Conservation (phyloP, 2,113 vertebrate species). For the Aix galericulata region DNA sequence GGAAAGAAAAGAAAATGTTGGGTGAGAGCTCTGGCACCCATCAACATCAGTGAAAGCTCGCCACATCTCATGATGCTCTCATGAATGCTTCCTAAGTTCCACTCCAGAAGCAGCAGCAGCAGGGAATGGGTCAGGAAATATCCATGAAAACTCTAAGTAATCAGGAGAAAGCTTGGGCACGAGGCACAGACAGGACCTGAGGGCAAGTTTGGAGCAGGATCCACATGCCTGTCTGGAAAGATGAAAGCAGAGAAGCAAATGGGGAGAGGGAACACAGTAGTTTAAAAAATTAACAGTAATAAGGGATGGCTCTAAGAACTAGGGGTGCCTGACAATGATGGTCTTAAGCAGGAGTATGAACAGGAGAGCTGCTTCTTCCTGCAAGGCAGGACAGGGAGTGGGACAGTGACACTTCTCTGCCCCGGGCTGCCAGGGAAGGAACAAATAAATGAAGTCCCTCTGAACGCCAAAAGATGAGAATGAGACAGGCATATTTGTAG, state of each 20-base stretch:
- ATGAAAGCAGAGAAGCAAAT: background rate
- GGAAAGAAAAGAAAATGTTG: background rate
- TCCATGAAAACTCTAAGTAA: background rate
- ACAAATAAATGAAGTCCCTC: background rate
- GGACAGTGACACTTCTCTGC: background rate
- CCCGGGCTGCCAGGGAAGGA: background rate
- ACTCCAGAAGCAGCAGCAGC: background rate
- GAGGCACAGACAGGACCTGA: background rate
- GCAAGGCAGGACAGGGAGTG: background rate
- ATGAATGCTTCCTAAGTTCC: background rate
- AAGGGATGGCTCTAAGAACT: background rate
- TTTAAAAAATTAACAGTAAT: background rate
- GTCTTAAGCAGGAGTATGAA: background rate
- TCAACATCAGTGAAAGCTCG: background rate
- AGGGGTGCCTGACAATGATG: background rate
- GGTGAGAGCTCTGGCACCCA: slow-evolving; percentile 8
- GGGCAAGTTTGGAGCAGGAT: background rate
- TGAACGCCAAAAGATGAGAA: background rate
- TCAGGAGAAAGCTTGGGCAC: background rate
- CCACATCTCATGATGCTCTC: background rate
- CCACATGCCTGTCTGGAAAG: background rate
- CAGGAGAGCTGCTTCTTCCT: background rate
- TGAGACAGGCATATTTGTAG: background rate
- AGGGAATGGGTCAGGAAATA: background rate
- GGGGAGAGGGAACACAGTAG: rapidly evolving